These are phyloP conservation scores for Eupristina koningsbergeri DNA, from an alignment of 1,140 invertebrate species.

Conservation along the genomic window DNA sequence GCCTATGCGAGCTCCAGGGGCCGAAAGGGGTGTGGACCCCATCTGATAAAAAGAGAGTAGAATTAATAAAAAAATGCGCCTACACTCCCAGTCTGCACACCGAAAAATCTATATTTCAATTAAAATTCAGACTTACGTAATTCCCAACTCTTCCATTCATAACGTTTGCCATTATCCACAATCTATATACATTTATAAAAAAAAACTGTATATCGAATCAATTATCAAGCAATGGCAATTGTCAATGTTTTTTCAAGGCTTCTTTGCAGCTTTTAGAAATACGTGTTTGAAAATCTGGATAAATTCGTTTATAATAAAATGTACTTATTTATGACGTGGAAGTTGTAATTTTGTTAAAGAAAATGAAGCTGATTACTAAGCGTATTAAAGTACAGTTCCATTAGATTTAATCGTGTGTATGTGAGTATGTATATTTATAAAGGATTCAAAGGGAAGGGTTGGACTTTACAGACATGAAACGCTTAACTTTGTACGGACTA, in stretches of 20 bases:
- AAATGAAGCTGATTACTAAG: background rate
- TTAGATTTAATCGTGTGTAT: background rate
- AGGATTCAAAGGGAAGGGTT: background rate
- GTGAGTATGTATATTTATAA: background rate
- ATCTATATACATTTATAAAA: too few relatives aligned
- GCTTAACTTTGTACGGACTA: background rate
- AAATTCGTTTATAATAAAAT: too few relatives aligned
- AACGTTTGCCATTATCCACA: too few relatives aligned
- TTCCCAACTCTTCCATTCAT: background rate
- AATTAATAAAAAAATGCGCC: slow-evolving; percentile 10
- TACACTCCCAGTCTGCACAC: background rate
- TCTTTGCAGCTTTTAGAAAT: too few relatives aligned
- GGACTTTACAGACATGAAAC: background rate
- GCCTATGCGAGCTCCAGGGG: background rate
- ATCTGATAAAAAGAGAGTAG: slow-evolving; percentile 5
- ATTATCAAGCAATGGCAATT: too few relatives aligned
- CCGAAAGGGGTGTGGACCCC: slow-evolving; percentile 44
- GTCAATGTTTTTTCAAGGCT: too few relatives aligned
- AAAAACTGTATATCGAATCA: too few relatives aligned
- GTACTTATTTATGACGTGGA: too few relatives aligned
- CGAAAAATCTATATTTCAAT: slow-evolving; percentile 38
- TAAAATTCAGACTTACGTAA: background rate
- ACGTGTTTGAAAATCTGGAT: too few relatives aligned
- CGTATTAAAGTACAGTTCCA: background rate
- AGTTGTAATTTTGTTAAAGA: too few relatives aligned